Conservation (phyloP, 2,797 vertebrate genomes). For the Acipenser oxyrinchus region DNA sequence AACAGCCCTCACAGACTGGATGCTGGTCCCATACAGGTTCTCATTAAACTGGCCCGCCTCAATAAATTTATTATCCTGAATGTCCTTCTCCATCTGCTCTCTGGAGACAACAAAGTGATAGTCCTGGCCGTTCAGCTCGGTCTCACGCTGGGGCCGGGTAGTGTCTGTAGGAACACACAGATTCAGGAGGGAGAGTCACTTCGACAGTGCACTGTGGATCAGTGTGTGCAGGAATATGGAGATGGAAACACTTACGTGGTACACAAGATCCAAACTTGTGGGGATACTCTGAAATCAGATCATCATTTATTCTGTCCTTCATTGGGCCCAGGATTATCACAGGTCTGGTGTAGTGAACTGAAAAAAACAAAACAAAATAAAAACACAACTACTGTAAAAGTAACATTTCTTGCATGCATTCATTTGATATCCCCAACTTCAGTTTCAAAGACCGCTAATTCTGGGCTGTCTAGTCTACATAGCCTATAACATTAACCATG, state of each 20-base stretch:
- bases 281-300: constrained; percentile 96
- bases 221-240: not conserved
- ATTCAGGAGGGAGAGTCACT: not conserved
- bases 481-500: not conserved
- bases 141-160: constrained; percentile 85
- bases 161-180: constrained; percentile 63
- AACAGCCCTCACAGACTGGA: constrained; percentile 92
- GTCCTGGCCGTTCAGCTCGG: constrained; percentile 92
- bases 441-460: too few species aligned
- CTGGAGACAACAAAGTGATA: constrained; percentile 92
- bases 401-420: too few species aligned
- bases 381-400: not conserved
- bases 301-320: constrained; percentile 93
- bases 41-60: constrained; percentile 98
- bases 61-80: constrained; percentile 98
- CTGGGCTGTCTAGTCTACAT: too few species aligned
- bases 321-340: constrained; percentile 96
- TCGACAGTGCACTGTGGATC: not conserved
- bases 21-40: constrained; percentile 95
- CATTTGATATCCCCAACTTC: too few species aligned
- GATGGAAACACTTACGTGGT: constrained; percentile 74
- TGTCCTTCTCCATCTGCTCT: constrained; percentile 98
- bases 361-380: not conserved
- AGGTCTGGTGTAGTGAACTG: constrained; percentile 94
- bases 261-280: constrained; percentile 98